Conservation (phyloP, 92 coral and sea anemone species). For the Epizoanthus stellaris region DNA sequence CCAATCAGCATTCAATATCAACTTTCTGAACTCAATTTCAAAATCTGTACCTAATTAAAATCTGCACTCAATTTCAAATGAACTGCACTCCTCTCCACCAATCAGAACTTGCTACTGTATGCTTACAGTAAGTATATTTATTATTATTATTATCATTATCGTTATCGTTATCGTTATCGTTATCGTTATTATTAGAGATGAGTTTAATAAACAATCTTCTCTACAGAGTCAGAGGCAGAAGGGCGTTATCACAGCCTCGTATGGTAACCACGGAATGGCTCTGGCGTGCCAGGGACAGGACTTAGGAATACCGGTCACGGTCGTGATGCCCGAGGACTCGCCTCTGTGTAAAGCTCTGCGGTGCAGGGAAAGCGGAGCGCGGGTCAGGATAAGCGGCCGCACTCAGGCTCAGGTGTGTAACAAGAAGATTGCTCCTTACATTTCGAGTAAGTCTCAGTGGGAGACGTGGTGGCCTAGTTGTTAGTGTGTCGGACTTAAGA, state of each 20-base stretch:
- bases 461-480: too few relatives aligned
- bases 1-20: too few relatives aligned
- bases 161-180: too few relatives aligned
- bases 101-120: not conserved
- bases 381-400: slow-evolving; percentile 42
- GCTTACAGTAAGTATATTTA: too few relatives aligned
- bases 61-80: too few relatives aligned
- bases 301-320: slow-evolving; percentile 79
- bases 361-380: slow-evolving; percentile 72
- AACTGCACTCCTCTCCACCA: too few relatives aligned
- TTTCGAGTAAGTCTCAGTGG: too few relatives aligned
- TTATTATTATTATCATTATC: too few relatives aligned
- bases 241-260: slow-evolving; percentile 81
- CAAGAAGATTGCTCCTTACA: not conserved
- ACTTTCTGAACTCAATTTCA: too few relatives aligned
- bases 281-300: slow-evolving; percentile 76
- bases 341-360: slow-evolving; percentile 64
- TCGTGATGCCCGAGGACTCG: slow-evolving; percentile 78
- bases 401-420: slow-evolving; percentile 58
- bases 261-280: slow-evolving; percentile 82
- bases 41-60: too few relatives aligned
- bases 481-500: too few relatives aligned
- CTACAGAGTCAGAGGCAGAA: slow-evolving; percentile 62
- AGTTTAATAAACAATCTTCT: not conserved
- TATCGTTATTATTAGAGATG: too few relatives aligned